Evolutionary conservation across 2,888 invertebrate species (phyloP).

Genomic region (Halocaridina rubra): DNA sequence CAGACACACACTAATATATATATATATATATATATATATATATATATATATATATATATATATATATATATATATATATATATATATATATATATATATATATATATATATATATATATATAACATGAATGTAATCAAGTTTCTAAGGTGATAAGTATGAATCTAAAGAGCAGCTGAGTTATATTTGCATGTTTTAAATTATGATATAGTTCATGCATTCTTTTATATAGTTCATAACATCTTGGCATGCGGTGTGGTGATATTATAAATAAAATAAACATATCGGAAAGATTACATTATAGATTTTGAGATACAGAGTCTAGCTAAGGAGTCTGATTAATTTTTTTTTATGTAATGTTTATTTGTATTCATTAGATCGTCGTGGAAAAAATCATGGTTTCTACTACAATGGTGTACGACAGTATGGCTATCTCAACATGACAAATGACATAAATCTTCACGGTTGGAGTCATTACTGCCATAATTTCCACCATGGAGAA

Average conservation of each 20-base stretch:
- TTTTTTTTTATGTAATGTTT: neutral
- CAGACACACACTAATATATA: neutral
- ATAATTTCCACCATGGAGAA: constrained; percentile 46
- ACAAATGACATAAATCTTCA: constrained; percentile 42
- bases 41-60: neutral
- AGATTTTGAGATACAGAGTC: no score
- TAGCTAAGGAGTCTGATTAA: no score
- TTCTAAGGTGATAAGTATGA: no score
- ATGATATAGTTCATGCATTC: no score
- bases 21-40: neutral
- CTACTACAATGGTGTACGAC: constrained; percentile 48
- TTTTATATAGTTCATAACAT: no score
- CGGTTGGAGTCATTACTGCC: constrained; percentile 49
- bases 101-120: neutral
- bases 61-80: neutral
- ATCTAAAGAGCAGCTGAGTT: no score
- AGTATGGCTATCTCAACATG: constrained; percentile 37
- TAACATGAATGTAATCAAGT: neutral
- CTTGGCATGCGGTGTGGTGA: no score
- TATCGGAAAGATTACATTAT: no score
- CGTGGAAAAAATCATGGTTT: constrained; percentile 50
- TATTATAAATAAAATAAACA: no score
- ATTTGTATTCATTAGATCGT: constrained; percentile 2
- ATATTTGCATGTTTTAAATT: no score
- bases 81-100: neutral